Conservation (phyloP, 37 sponge, comb jelly and placozoan genomes). For the Chondrilla cf. caribensis region DNA sequence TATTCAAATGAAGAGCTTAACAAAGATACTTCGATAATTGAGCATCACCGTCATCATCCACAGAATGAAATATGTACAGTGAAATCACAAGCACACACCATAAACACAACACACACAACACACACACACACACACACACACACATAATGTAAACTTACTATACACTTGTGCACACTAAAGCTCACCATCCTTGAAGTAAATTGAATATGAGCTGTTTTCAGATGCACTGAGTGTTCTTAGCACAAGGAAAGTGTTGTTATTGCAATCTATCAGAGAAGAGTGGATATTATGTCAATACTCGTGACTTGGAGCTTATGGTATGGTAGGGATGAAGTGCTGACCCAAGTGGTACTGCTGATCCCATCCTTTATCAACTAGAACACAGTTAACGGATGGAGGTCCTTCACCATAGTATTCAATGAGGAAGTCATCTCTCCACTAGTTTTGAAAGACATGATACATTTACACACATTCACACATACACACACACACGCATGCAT, state of each 20-base stretch:
- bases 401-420: slow-evolving; percentile 83
- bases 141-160: background rate
- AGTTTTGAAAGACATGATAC: background rate
- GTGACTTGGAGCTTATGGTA: no score
- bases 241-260: slow-evolving; percentile 65
- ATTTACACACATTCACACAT: no score
- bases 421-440: slow-evolving; percentile 48
- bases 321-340: background rate
- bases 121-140: slow-evolving; percentile 6
- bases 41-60: no score
- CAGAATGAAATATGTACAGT: no score
- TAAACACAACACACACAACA: background rate
- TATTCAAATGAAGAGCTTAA: no score
- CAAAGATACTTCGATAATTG: no score
- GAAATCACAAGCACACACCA: no score
- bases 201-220: slow-evolving; percentile 15
- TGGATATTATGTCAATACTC: no score
- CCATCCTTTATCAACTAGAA: background rate
- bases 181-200: slow-evolving; percentile 44
- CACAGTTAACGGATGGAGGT: background rate
- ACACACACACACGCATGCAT: no score
- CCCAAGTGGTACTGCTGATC: no score
- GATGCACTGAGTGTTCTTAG: slow-evolving; percentile 25
- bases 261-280: slow-evolving; percentile 55
- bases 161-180: no score